Evolutionary conservation across 2,113 vertebrate genomes (phyloP).

Genomic region (Columba livia): DNA sequence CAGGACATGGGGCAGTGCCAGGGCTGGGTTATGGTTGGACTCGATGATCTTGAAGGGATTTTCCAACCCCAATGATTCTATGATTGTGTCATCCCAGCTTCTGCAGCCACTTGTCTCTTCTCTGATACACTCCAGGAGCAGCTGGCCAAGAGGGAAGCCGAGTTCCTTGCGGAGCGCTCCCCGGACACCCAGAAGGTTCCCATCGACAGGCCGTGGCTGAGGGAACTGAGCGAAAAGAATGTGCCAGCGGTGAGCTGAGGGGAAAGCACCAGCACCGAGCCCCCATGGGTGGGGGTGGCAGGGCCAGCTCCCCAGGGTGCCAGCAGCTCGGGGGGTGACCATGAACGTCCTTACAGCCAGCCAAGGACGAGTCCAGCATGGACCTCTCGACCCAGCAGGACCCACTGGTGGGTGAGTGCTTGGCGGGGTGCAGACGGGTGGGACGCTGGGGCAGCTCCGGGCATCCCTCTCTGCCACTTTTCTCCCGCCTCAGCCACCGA

Average conservation of each 20-base stretch:
- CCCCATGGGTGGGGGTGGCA: too few species aligned
- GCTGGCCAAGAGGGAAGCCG: neutral
- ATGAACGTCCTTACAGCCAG: neutral
- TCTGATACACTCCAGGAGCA: neutral
- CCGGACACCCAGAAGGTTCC: neutral
- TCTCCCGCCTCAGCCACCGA: neutral
- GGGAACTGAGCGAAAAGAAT: too few species aligned
- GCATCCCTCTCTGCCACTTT: neutral
- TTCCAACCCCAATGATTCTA: too few species aligned
- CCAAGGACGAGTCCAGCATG: fast-evolving
- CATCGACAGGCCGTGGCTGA: neutral
- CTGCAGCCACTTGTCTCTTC: neutral
- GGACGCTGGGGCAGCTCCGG: fast-evolving
- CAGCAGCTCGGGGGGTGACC: neutral
- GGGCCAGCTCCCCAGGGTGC: neutral
- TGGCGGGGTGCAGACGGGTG: neutral
- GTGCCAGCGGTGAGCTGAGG: too few species aligned
- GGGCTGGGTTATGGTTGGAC: too few species aligned
- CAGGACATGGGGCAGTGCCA: too few species aligned
- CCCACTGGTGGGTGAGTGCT: neutral
- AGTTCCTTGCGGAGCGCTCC: neutral
- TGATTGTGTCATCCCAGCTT: neutral
- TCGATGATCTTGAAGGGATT: too few species aligned
- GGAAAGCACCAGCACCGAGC: neutral
- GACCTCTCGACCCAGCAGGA: neutral